Conservation (phyloP, 2,888 invertebrate genomes). For the Carcina quercana region DNA sequence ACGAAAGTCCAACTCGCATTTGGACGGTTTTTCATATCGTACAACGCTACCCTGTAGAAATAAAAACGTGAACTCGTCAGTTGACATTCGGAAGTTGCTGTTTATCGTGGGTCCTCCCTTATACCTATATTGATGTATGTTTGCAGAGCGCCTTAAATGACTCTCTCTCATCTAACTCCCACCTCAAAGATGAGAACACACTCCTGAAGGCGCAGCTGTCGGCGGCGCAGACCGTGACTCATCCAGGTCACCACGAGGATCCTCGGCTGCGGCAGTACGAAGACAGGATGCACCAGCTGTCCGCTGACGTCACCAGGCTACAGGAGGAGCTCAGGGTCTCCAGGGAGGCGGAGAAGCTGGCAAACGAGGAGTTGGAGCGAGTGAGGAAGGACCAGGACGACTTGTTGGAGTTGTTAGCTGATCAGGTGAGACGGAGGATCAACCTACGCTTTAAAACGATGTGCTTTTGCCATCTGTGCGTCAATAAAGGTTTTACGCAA, state of each 20-base stretch:
- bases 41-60: too few relatives aligned
- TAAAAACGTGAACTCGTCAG: too few relatives aligned
- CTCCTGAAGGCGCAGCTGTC: conserved; percentile 84
- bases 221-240: conserved; percentile 56
- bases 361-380: conserved; percentile 71
- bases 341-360: conserved; percentile 25
- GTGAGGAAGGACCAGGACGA: conserved; percentile 95
- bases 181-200: conserved; percentile 90
- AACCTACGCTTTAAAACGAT: too few relatives aligned
- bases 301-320: conserved; percentile 27
- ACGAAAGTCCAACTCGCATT: too few relatives aligned
- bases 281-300: conserved; percentile 27
- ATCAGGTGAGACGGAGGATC: conserved; percentile 78
- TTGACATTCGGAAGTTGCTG: too few relatives aligned
- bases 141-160: conserved; percentile 74
- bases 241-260: conserved; percentile 6
- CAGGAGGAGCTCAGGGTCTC: conserved; percentile 24
- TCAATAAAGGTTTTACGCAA: too few relatives aligned
- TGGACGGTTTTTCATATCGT: too few relatives aligned
- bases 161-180: conserved; percentile 79
- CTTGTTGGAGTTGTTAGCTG: conserved; percentile 88
- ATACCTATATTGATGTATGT: too few relatives aligned
- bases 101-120: too few relatives aligned
- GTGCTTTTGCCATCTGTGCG: too few relatives aligned
- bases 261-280: conserved; percentile 21